Percentiles rank a stretch among this genome's conserved stretches.
Conservation (phyloP, 2,113 vertebrate species). For the Axis porcinus region DNA sequence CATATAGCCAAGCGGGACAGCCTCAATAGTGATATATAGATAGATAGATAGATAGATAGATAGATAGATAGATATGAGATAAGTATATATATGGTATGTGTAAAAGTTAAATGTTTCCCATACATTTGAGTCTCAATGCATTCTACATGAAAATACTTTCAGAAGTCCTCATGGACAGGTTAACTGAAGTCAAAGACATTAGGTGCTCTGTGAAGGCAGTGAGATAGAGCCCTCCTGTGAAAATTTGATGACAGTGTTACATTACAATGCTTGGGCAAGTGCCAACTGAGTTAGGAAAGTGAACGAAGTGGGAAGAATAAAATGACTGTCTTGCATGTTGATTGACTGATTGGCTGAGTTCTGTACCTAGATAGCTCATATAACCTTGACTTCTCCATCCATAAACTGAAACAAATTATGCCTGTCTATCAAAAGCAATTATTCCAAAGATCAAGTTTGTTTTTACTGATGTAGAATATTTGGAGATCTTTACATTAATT, state of each 20-base stretch:
- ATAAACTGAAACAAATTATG: conserved; percentile 5
- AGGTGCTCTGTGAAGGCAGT: neutral
- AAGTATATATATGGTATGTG: neutral
- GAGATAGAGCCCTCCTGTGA: neutral
- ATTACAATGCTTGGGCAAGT: neutral
- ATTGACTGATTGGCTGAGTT: neutral
- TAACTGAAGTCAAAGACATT: neutral
- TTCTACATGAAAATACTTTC: neutral
- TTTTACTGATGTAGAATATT: neutral
- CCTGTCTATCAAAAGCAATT: neutral
- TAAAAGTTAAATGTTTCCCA: neutral
- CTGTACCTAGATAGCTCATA: neutral
- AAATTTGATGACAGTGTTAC: neutral
- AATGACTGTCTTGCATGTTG: neutral
- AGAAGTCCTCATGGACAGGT: neutral
- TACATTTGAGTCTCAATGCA: neutral
- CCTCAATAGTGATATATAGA: neutral
- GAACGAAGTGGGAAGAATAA: neutral
- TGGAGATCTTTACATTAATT: neutral
- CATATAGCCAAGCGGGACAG: neutral
- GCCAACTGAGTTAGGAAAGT: neutral
- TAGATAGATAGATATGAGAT: no score
- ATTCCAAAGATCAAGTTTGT: neutral
- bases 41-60: no score
- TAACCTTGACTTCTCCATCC: neutral